Conservation (phyloP, 2,888 invertebrate species). For the Lithophane ornitopus region DNA sequence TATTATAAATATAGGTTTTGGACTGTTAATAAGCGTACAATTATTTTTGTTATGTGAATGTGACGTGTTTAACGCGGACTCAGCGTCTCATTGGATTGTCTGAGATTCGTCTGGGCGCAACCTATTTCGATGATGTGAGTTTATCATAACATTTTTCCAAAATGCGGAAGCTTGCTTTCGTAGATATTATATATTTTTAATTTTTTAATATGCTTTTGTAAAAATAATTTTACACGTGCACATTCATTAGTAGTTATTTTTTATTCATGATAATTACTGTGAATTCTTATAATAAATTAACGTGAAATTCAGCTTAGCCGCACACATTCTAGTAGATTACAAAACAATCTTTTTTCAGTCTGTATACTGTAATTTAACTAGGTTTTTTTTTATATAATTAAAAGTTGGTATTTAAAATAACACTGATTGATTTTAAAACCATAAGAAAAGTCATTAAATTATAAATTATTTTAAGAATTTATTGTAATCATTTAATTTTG, state of each 20-base stretch:
- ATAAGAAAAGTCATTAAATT: neutral
- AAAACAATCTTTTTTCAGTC: slow-evolving; percentile 5
- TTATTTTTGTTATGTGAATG: slow-evolving; percentile 74
- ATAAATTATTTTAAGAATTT: slow-evolving; percentile 2
- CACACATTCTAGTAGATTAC: neutral
- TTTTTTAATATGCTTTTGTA: neutral
- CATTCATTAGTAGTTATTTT: neutral
- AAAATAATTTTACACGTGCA: neutral
- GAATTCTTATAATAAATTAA: slow-evolving; percentile 6
- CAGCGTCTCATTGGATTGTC: slow-evolving; percentile 77
- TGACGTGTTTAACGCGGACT: slow-evolving; percentile 73
- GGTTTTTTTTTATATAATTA: neutral
- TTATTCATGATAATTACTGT: neutral
- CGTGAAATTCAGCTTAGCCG: slow-evolving; percentile 12
- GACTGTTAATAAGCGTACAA: slow-evolving; percentile 41
- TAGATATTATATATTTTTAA: neutral
- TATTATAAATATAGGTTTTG: slow-evolving; percentile 46
- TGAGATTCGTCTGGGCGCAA: slow-evolving; percentile 77
- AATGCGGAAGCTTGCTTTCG: neutral
- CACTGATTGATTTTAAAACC: neutral
- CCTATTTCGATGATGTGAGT: slow-evolving; percentile 78
- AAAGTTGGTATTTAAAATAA: neutral
- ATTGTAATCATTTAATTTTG: too few relatives aligned
- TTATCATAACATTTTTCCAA: slow-evolving; percentile 6
- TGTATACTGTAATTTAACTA: too few relatives aligned